Evolutionary conservation across 2,797 vertebrate genomes (phyloP).

Genomic region (Gila robusta): DNA sequence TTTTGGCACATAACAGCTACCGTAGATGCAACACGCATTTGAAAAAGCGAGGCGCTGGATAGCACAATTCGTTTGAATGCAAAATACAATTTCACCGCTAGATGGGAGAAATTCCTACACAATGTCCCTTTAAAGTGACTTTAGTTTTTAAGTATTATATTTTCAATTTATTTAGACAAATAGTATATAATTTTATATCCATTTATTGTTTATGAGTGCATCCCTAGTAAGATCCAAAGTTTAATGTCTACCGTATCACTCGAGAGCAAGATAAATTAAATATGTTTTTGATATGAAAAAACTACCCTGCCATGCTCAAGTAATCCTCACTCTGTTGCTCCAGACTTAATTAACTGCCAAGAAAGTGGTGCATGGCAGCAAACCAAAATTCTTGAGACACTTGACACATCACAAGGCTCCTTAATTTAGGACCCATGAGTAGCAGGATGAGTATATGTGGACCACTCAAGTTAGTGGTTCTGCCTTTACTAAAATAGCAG

Average conservation of each 20-base stretch:
- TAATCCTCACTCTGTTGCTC: background rate
- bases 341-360: conserved; percentile 12
- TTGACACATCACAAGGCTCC: conserved; percentile 35
- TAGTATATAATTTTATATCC: background rate
- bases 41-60: no score
- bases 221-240: background rate
- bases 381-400: conserved; percentile 29
- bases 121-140: no score
- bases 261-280: background rate
- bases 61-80: no score
- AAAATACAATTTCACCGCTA: no score
- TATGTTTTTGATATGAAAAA: conserved; percentile 10
- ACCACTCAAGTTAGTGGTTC: background rate
- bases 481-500: conserved; percentile 1
- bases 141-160: background rate
- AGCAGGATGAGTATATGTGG: conserved; percentile 19
- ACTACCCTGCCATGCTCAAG: background rate
- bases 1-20: no score
- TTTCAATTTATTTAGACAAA: background rate
- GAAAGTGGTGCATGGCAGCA: conserved; percentile 10
- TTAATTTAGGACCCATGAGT: conserved; percentile 28
- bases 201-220: conserved; percentile 10
- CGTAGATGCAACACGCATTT: no score
- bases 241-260: background rate
- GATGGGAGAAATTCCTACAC: no score